phyloP scores from a whole-genome alignment of 2,888 invertebrate species.

The Apoderus coryli region DNA sequence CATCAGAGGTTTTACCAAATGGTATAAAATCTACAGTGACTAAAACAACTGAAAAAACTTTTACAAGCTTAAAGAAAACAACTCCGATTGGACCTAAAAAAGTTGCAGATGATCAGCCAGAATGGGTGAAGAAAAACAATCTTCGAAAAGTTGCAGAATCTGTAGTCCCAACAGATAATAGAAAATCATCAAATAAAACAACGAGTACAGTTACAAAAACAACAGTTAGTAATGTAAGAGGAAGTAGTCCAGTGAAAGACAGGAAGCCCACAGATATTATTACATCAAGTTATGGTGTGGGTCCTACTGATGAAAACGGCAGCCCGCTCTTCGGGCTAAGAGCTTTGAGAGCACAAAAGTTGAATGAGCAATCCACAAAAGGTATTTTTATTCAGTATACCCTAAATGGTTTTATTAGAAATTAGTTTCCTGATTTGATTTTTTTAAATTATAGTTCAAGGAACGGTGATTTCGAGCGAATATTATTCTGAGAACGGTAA shows the following conservation, averaged over 20 bases:
- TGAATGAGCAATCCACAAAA: slow-evolving; percentile 47
- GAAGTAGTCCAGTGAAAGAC: slow-evolving; percentile 28
- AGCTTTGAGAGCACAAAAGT: slow-evolving; percentile 47
- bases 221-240: slow-evolving; percentile 14
- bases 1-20: slow-evolving; percentile 14
- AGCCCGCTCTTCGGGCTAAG: slow-evolving; percentile 64
- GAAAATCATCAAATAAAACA: slow-evolving; percentile 15
- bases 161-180: slow-evolving; percentile 14
- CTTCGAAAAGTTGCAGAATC: slow-evolving; percentile 38
- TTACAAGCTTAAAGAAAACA: slow-evolving; percentile 24
- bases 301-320: slow-evolving; percentile 69
- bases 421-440: background rate
- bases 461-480: slow-evolving; percentile 52
- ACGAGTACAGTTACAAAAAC: slow-evolving; percentile 23
- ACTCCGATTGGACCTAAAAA: slow-evolving; percentile 30
- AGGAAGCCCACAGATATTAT: slow-evolving; percentile 45
- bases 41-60: slow-evolving; percentile 24
- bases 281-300: slow-evolving; percentile 70
- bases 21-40: slow-evolving; percentile 18
- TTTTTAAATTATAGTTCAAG: slow-evolving; percentile 42
- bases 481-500: slow-evolving; percentile 55
- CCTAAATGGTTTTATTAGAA: too few species aligned
- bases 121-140: slow-evolving; percentile 46
- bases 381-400: too few species aligned
- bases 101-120: slow-evolving; percentile 41